A percentile compares a stretch with the other conserved stretches of the same genome.
These are phyloP conservation scores for Mimas tiliae DNA, from an alignment of 2,888 invertebrate species.

Conservation along the genomic window DNA sequence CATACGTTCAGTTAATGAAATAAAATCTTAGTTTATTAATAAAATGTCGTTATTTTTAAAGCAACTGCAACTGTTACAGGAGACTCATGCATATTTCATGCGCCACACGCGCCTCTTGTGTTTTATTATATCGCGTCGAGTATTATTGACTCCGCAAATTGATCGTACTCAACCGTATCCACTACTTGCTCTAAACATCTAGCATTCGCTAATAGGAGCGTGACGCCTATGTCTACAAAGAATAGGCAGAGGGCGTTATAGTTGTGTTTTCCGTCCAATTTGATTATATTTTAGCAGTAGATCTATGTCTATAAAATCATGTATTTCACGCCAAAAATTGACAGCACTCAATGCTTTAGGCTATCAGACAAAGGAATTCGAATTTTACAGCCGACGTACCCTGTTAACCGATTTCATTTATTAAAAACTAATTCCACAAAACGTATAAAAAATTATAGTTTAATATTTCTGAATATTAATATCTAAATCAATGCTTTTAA, in stretches of 20 bases:
- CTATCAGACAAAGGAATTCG: too few species aligned
- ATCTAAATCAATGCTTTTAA: background rate
- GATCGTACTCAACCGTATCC: constrained; percentile 2
- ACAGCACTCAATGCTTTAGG: too few species aligned
- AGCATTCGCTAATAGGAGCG: background rate
- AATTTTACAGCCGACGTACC: too few species aligned
- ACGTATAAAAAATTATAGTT: too few species aligned
- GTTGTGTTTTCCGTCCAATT: too few species aligned
- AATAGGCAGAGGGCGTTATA: background rate
- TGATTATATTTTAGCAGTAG: too few species aligned
- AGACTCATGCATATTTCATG: constrained; percentile 55
- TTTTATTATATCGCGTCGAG: constrained; percentile 3
- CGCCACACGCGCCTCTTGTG: constrained; percentile 22
- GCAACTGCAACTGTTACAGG: constrained; percentile 13
- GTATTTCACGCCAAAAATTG: too few species aligned
- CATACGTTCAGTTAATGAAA: too few species aligned
- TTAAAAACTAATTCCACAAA: too few species aligned
- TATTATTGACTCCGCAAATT: constrained; percentile 20
- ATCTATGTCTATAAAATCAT: too few species aligned
- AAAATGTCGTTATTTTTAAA: background rate
- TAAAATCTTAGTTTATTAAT: background rate
- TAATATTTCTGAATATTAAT: too few species aligned
- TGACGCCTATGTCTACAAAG: background rate
- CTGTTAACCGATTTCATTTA: too few species aligned
- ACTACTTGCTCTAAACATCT: background rate